Base-by-base conservation (phyloP, 2,888 invertebrate genomes). In the Drosophila engyochracea region DNA sequence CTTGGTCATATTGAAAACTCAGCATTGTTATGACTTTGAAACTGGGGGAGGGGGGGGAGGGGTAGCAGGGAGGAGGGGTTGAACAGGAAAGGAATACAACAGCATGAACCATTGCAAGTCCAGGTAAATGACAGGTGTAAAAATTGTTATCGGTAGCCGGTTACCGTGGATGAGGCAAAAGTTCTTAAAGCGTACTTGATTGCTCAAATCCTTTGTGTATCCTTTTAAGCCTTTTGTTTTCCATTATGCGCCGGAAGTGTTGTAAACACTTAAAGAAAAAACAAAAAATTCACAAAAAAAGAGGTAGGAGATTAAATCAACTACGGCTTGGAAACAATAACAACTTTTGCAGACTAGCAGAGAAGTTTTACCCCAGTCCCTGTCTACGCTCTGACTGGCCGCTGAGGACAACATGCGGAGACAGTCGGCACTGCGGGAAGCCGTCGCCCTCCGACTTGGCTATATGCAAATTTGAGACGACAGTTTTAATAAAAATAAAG, bases 131-230 rank as follows among this genome's bases (percentile, higher is more conserved):
- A 75, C 66, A 79, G 76, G 67, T 76, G 79, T 49, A 79, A 79
- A 85, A 79, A 74, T 72, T 74, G 86, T 80, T 86, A 86, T 86
- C 80, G 88, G 88, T 61, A 60, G 82, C 39, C 73, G 79, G 64
- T 63, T 81, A 75, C 62, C 78, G 74, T 68, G 67, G 67, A 61
- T 63, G 70, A 70, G 72, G 74, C 67, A 72, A 81, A 76, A 79
- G 78, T 85, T 79, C 88, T 89, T 83, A 82, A 83, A 88, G 81
- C 87, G 85, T 76, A 89, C 88, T 88, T 88, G 89, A 88, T 89
- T 88, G 87, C 85, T 88, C 80, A 85, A 88, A 88, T 89, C 89
- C 89, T 89, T 89, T 89, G 88, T 89, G 89, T 89, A 88, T 88
- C 88, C 88, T 85, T 87, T 87, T 89, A 87, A 89, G 89, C 86